These are phyloP conservation scores for Parapristionchus giblindavisi DNA, from an alignment of 2,888 invertebrate species.

Conservation along the genomic window DNA sequence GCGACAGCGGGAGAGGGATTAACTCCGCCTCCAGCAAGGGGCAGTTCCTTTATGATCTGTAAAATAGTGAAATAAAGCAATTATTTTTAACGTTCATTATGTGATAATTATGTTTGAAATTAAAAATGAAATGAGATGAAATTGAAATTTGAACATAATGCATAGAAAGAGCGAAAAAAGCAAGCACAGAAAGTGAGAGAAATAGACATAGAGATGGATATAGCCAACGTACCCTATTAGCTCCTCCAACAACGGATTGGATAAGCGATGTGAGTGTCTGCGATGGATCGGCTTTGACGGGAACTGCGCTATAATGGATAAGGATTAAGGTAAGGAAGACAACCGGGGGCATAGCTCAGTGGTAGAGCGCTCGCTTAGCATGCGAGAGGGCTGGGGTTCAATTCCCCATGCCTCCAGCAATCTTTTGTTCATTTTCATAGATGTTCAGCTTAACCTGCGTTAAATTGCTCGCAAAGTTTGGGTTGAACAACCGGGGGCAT, in stretches of 20 bases:
- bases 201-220: background rate
- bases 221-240: conserved; percentile 29
- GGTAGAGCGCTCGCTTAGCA: conserved; percentile 54
- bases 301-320: no score
- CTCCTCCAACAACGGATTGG: conserved; percentile 35
- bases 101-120: no score
- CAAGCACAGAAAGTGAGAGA: background rate
- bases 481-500: no score
- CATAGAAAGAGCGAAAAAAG: background rate
- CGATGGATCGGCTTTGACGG: conserved; percentile 24
- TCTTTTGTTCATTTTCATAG: no score
- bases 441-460: no score
- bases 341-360: no score
- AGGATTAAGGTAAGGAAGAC: no score
- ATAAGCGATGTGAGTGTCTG: conserved; percentile 35
- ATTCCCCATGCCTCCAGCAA: no score
- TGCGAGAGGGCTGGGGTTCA: conserved; percentile 49
- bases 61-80: background rate
- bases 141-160: background rate
- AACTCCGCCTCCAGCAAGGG: no score
- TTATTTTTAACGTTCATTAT: background rate
- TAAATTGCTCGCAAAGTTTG: no score
- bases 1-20: no score
- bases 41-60: background rate
- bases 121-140: background rate